Conservation (phyloP, 2,888 invertebrate genomes). For the Macrosoma leucophasiata region DNA sequence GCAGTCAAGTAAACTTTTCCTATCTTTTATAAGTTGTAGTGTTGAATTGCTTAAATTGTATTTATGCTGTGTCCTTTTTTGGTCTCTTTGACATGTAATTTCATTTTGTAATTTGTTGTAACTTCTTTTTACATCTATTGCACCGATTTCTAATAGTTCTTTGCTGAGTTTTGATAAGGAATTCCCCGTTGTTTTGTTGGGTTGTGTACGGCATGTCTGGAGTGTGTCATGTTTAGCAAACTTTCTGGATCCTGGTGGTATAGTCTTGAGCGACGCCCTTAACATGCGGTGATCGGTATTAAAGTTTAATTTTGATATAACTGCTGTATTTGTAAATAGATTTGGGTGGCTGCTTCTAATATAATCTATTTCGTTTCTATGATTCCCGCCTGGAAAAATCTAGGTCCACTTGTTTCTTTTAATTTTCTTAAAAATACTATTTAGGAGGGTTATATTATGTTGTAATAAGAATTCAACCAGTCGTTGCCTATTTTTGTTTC, state of each 20-base stretch:
- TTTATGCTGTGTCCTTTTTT: slow-evolving; percentile 7
- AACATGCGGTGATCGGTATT: slow-evolving; percentile 14
- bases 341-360: slow-evolving; percentile 11
- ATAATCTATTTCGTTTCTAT: slow-evolving; percentile 17
- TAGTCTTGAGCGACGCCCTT: slow-evolving; percentile 10
- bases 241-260: slow-evolving; percentile 12
- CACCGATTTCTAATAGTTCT: slow-evolving; percentile 13
- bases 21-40: slow-evolving; percentile 6
- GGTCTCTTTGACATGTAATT: slow-evolving; percentile 6
- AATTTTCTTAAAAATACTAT: slow-evolving; percentile 14
- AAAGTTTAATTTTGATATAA: slow-evolving; percentile 9
- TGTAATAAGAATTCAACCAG: slow-evolving; percentile 12
- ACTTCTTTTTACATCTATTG: slow-evolving; percentile 8
- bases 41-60: slow-evolving; percentile 8
- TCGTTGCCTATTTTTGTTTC: slow-evolving; percentile 12
- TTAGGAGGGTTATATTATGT: slow-evolving; percentile 10
- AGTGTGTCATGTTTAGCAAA: slow-evolving; percentile 10
- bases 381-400: slow-evolving; percentile 12
- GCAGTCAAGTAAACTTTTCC: slow-evolving; percentile 4
- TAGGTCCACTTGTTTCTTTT: slow-evolving; percentile 18
- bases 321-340: slow-evolving; percentile 6
- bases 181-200: slow-evolving; percentile 12
- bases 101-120: slow-evolving; percentile 7
- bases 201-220: slow-evolving; percentile 10
- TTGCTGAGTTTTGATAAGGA: slow-evolving; percentile 12